Percentiles rank a stretch among this genome's conserved stretches.
Conservation (phyloP, 2,888 invertebrate genomes). For the Augiades crinisus region DNA sequence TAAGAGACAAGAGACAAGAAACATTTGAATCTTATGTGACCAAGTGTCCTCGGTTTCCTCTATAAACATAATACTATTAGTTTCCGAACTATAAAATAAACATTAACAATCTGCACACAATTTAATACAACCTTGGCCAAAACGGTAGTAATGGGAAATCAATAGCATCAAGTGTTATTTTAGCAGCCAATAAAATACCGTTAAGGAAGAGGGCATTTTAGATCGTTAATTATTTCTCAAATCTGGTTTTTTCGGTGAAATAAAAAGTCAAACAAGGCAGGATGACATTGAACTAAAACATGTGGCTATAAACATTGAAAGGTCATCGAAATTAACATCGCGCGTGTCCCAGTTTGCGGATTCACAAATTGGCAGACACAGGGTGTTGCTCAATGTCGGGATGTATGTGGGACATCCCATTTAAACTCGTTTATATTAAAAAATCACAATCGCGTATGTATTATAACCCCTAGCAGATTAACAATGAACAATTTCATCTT, state of each 20-base stretch:
- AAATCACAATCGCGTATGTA: no score
- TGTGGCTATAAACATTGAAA: slow-evolving; percentile 64
- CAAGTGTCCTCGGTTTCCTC: no score
- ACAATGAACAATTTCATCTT: no score
- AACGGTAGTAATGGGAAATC: slow-evolving; percentile 8
- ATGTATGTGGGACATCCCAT: slow-evolving; percentile 2
- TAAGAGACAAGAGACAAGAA: no score
- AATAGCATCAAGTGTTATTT: slow-evolving; percentile 4
- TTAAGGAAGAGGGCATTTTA: slow-evolving; percentile 41
- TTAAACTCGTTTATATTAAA: background rate
- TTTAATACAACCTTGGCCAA: slow-evolving; percentile 8
- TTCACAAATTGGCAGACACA: slow-evolving; percentile 64
- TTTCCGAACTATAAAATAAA: background rate
- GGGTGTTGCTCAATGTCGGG: slow-evolving; percentile 39
- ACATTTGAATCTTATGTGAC: no score
- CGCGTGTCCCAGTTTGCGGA: slow-evolving; percentile 66
- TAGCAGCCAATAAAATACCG: slow-evolving; percentile 23
- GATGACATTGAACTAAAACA: slow-evolving; percentile 68
- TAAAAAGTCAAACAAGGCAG: slow-evolving; percentile 52
- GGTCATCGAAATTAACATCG: slow-evolving; percentile 71
- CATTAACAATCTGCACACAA: slow-evolving; percentile 1
- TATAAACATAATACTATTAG: no score
- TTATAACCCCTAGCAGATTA: no score
- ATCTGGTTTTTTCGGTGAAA: slow-evolving; percentile 49
- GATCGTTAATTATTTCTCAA: slow-evolving; percentile 51